Conservation (phyloP, 2,113 vertebrate species). For the Upupa epops region DNA sequence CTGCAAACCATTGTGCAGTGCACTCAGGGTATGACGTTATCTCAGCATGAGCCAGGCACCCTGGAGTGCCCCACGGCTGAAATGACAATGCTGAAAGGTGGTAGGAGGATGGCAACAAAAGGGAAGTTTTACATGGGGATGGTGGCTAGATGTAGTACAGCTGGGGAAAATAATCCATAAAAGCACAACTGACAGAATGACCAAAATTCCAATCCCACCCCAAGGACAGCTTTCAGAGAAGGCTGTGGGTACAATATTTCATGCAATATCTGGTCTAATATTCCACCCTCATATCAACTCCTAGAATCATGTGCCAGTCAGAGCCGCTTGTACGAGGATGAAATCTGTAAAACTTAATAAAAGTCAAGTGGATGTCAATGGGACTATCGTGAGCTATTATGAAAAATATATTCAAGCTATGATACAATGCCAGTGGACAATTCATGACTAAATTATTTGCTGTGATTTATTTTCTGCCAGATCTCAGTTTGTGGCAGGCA, state of each 20-base stretch:
- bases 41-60: not conserved
- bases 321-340: not conserved
- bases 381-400: constrained; percentile 63
- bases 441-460: constrained; percentile 40
- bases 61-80: not conserved
- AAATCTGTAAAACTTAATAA: constrained; percentile 61
- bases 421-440: constrained; percentile 56
- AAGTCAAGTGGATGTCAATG: constrained; percentile 66
- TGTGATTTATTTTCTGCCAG: constrained; percentile 12
- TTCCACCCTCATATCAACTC: not conserved
- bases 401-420: constrained; percentile 53
- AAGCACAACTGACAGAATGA: not conserved
- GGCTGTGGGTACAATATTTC: not conserved
- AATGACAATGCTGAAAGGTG: constrained; percentile 37
- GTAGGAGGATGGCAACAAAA: not conserved
- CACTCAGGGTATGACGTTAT: constrained; percentile 2
- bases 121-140: not conserved
- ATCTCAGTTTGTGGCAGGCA: constrained; percentile 13
- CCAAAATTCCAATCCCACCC: not conserved
- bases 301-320: not conserved
- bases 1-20: constrained; percentile 59
- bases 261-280: not conserved
- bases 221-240: not conserved
- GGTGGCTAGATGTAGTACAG: not conserved
- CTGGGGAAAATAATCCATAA: constrained; percentile 26